Conservation (phyloP, 2,888 invertebrate genomes). For the Theristus sp. region DNA sequence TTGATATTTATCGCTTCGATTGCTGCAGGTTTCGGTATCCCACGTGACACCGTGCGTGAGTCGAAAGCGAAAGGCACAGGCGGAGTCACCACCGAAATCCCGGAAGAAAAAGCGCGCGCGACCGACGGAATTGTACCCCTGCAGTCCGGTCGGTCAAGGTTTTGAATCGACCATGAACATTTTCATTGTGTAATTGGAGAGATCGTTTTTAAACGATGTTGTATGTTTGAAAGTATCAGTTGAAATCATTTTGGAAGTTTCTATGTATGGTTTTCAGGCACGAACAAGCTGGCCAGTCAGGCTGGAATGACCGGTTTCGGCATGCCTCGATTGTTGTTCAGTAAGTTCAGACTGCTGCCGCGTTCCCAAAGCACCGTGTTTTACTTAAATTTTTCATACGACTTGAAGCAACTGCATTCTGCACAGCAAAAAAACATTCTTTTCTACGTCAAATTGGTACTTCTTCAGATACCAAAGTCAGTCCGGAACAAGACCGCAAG, state of each 20-base stretch:
- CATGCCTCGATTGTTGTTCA: slow-evolving; percentile 26
- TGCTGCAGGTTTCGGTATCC: slow-evolving; percentile 20
- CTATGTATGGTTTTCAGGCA: slow-evolving; percentile 21
- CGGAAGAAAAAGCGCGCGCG: slow-evolving; percentile 28
- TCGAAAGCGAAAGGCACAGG: slow-evolving; percentile 21
- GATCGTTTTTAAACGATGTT: too few relatives aligned
- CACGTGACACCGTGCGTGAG: slow-evolving; percentile 14
- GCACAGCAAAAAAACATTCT: too few relatives aligned
- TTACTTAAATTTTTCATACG: not conserved
- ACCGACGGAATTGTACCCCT: slow-evolving; percentile 34
- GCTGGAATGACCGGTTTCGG: slow-evolving; percentile 40
- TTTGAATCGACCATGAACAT: not conserved
- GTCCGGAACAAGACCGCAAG: slow-evolving; percentile 22
- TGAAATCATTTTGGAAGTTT: not conserved
- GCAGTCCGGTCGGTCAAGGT: not conserved
- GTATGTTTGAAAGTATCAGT: too few relatives aligned
- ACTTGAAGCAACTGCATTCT: too few relatives aligned
- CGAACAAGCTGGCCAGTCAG: slow-evolving; percentile 38
- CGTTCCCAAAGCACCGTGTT: not conserved
- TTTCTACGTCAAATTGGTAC: too few relatives aligned
- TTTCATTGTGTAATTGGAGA: too few relatives aligned
- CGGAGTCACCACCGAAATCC: slow-evolving; percentile 21
- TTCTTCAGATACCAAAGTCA: not conserved
- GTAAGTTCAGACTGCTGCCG: too few relatives aligned
- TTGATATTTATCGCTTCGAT: too few relatives aligned